phyloP scores from a whole-genome alignment of 2,797 vertebrate species.

The Serranus cabrilla region DNA sequence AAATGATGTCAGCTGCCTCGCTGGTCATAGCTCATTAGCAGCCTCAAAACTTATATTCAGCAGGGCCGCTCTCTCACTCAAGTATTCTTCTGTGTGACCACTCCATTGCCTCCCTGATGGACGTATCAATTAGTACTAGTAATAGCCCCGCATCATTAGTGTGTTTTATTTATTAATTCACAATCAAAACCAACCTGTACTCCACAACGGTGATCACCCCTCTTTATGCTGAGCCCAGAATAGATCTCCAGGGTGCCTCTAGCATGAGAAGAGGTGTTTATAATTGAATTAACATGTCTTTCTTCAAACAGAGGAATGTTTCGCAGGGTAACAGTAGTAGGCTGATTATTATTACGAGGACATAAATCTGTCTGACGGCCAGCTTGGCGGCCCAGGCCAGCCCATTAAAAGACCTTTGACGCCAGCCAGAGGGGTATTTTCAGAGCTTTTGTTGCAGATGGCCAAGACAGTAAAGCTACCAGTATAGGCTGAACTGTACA shows the following conservation, averaged over 20 bases:
- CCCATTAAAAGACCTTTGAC: conserved; percentile 79
- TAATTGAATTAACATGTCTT: conserved; percentile 81
- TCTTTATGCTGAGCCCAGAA: conserved; percentile 44
- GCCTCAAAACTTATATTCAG: conserved; percentile 37
- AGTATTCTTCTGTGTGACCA: conserved; percentile 12
- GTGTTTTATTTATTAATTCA: conserved; percentile 33
- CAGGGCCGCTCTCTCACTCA: conserved; percentile 26
- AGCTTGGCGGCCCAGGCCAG: conserved; percentile 57
- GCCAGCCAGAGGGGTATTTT: conserved; percentile 80
- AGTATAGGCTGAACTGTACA: conserved; percentile 40
- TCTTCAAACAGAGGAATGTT: conserved; percentile 78
- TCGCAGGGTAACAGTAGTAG: conserved; percentile 80
- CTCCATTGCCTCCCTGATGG: conserved; percentile 32
- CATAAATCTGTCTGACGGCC: conserved; percentile 81
- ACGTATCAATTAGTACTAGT: conserved; percentile 36
- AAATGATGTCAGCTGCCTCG: conserved; percentile 50
- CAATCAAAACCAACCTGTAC: conserved; percentile 33
- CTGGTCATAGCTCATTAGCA: conserved; percentile 58
- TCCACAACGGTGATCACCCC: conserved; percentile 26
- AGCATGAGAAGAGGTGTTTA: conserved; percentile 78
- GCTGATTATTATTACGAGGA: conserved; percentile 82
- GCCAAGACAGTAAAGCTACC: conserved; percentile 63
- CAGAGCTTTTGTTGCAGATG: conserved; percentile 79
- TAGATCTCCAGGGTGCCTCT: conserved; percentile 54
- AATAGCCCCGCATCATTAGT: conserved; percentile 20